Percentiles rank a stretch among this genome's conserved stretches.
phyloP scores from a whole-genome alignment of 2,888 invertebrate genomes.

The Sesia bembeciformis region DNA sequence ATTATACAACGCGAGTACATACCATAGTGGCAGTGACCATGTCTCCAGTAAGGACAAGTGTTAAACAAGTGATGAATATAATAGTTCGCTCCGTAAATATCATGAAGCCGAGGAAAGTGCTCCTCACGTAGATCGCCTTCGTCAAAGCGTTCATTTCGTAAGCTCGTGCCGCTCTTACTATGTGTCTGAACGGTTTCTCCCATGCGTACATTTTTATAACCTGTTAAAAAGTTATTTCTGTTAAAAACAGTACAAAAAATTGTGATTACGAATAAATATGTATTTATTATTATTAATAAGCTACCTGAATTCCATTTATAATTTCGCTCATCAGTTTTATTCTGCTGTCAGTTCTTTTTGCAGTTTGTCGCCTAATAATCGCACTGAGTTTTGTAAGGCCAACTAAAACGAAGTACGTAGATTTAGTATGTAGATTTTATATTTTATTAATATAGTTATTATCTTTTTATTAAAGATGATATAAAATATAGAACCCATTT shows the following conservation, averaged over 20 bases:
- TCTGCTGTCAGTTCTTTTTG: conserved; percentile 85
- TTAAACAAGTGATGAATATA: conserved; percentile 76
- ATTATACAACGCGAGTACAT: conserved; percentile 8
- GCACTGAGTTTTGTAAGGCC: conserved; percentile 49
- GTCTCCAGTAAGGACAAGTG: conserved; percentile 40
- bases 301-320: conserved; percentile 87
- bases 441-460: too few species aligned
- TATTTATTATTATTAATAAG: not conserved
- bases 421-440: too few species aligned
- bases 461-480: too few species aligned
- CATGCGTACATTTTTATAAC: conserved; percentile 97
- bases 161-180: conserved; percentile 76
- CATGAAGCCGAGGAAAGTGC: conserved; percentile 79
- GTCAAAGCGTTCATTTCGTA: conserved; percentile 72
- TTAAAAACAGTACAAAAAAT: not conserved
- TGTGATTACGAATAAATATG: not conserved
- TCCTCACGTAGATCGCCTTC: conserved; percentile 77
- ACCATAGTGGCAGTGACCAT: conserved; percentile 53
- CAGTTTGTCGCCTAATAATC: conserved; percentile 70
- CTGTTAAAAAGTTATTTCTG: conserved; percentile 28
- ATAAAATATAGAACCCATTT: too few species aligned
- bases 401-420: conserved; percentile 24
- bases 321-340: conserved; percentile 92
- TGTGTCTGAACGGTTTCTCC: conserved; percentile 87
- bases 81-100: conserved; percentile 83